Conservation (phyloP, 2,888 invertebrate genomes). For the Adelognathus sp. region DNA sequence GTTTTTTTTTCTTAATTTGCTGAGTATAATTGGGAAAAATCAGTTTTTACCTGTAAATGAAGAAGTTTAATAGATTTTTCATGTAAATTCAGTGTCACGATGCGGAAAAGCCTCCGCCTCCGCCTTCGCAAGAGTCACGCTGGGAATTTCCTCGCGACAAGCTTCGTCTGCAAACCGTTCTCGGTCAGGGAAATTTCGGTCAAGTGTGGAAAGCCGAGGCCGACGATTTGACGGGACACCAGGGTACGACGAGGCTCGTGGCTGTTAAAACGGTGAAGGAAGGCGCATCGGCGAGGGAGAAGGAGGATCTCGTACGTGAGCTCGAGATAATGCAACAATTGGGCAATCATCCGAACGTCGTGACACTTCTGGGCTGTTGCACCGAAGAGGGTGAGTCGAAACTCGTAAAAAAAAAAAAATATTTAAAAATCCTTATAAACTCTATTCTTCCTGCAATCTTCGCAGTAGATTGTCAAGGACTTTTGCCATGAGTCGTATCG, state of each 20-base stretch:
- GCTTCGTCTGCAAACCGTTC: conserved; percentile 88
- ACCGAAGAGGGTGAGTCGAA: conserved; percentile 87
- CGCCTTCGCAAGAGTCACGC: conserved; percentile 84
- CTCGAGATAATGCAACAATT: conserved; percentile 91
- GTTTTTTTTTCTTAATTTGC: too few relatives aligned
- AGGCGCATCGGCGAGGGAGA: conserved; percentile 89
- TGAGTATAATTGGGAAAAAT: too few relatives aligned
- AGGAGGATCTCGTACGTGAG: conserved; percentile 88
- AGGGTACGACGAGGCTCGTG: conserved; percentile 90
- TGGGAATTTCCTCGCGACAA: conserved; percentile 92
- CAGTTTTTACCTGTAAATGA: too few relatives aligned
- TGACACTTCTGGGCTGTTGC: conserved; percentile 91
- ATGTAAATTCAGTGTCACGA: conserved; percentile 79
- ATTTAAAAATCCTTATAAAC: not conserved
- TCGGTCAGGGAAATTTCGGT: conserved; percentile 94
- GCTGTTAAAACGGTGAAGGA: conserved; percentile 93
- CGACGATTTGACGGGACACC: conserved; percentile 89
- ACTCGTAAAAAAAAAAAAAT: not conserved
- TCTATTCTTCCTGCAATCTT: conserved; percentile 14
- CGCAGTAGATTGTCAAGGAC: conserved; percentile 53
- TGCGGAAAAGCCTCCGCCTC: conserved; percentile 84
- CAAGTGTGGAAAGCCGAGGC: conserved; percentile 94
- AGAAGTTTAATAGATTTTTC: too few relatives aligned
- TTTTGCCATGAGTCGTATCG: conserved; percentile 16
- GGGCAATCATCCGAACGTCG: conserved; percentile 91